Conservation (phyloP, 2,888 invertebrate species). For the Drosophila infuscata region DNA sequence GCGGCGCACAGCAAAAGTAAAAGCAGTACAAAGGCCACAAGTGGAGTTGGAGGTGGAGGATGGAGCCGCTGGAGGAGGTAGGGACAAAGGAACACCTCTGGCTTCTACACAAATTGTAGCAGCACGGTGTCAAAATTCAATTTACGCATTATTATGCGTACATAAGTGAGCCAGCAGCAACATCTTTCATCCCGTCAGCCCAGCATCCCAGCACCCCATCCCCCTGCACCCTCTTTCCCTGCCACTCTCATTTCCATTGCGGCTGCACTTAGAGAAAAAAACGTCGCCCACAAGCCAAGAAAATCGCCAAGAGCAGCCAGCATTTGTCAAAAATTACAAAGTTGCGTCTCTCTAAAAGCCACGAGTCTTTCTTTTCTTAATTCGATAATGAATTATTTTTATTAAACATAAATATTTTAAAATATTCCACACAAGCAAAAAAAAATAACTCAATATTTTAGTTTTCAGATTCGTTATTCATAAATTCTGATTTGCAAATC, state of each 20-base stretch:
- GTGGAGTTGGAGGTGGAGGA: neutral
- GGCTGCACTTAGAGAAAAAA: neutral
- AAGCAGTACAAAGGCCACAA: neutral
- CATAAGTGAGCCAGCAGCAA: conserved; percentile 40
- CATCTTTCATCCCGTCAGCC: neutral
- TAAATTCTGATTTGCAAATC: too few relatives aligned
- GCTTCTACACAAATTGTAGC: conserved; percentile 40
- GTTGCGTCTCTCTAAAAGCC: neutral
- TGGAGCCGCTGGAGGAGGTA: neutral
- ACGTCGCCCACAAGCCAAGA: too few relatives aligned
- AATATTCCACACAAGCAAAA: neutral
- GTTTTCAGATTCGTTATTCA: too few relatives aligned
- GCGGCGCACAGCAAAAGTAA: neutral
- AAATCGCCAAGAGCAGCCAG: neutral
- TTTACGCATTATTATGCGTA: conserved; percentile 71
- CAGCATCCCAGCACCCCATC: neutral
- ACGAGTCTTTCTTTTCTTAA: neutral
- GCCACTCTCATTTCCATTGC: neutral
- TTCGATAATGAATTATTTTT: neutral
- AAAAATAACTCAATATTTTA: too few relatives aligned
- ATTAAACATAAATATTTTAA: neutral
- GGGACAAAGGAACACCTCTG: conserved; percentile 22
- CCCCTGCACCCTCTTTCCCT: neutral
- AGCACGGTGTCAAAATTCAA: conserved; percentile 77
- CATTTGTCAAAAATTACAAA: neutral